Conservation (phyloP, 2,797 vertebrate genomes). For the Loriculus beryllinus region DNA sequence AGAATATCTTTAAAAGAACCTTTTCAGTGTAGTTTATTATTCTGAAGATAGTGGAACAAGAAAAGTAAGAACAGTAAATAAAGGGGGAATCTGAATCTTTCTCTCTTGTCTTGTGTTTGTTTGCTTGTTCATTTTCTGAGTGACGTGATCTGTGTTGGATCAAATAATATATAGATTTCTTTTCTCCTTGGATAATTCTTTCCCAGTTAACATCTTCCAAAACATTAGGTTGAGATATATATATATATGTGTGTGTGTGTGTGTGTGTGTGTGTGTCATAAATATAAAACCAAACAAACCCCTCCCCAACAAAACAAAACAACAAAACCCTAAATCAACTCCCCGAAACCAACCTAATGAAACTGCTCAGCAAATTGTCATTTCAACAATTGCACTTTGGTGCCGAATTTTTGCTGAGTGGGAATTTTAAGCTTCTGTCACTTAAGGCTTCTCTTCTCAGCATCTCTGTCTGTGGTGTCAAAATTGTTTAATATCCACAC, state of each 20-base stretch:
- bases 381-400: neutral
- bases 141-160: neutral
- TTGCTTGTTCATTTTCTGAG: neutral
- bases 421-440: constrained; percentile 17
- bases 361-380: neutral
- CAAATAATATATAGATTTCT: neutral
- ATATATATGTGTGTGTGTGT: too few species aligned
- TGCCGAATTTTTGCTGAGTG: constrained; percentile 1
- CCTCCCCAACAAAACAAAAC: neutral
- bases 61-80: neutral
- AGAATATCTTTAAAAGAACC: neutral
- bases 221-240: neutral
- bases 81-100: neutral
- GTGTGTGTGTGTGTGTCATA: neutral
- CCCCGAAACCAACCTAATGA: neutral
- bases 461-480: neutral
- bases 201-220: neutral
- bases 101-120: neutral
- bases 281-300: neutral
- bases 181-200: neutral
- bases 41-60: neutral
- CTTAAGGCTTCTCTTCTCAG: neutral
- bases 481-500: neutral
- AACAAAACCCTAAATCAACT: neutral
- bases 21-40: neutral